Evolutionary conservation across 1,140 invertebrate genomes (phyloP), one percentile per base, ranked within the genome.

Genomic region (Telenomus remus): DNA sequence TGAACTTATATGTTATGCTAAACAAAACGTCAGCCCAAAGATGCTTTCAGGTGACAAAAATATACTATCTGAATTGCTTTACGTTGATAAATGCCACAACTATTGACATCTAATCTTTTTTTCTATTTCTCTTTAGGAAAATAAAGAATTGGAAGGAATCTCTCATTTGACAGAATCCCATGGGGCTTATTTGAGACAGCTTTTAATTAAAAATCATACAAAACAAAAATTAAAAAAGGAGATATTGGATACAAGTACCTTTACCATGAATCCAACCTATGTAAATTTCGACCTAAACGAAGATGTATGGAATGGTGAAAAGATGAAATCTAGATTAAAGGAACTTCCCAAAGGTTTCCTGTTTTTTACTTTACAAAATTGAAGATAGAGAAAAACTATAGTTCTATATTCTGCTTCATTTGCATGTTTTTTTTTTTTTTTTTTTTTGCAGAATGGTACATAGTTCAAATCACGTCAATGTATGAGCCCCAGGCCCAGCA

Each of bases 381-480:
- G 27, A 12, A 49, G 46, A 49, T 56, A 63, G n/a, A 54, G 49
- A 60, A 35, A 19, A 13, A n/a, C 42, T 39, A 44, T 39, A 44
- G 37, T 11, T 11, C 9, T 39, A 4, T 39, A 39, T 11, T 9
- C 2, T 4, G 9, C 19, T 27, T 1, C 6, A 27, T 27, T 39
- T 39, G 37, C n/a, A 44, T 39, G 10, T 44, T 75, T n/a, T 57
- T 4, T 14, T 42, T 44, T 35, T 54, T 37, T 71, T 50, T 61
- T 15, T 13, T 57, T 79, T 64, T 49, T 47, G n/a, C n/a, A 91
- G 91, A 92, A 83, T 92, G 91, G 91, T 91, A 91, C 19, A 80
- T 91, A 59, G 76, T 91, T 43, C 91, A 92, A 81, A 39, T 92
- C 19, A 91, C 90, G 34, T 78, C 85, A 9, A 86, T 87, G 5